phyloP scores from a whole-genome alignment of 2,888 invertebrate genomes.

The Hirtodrosophila confusa region DNA sequence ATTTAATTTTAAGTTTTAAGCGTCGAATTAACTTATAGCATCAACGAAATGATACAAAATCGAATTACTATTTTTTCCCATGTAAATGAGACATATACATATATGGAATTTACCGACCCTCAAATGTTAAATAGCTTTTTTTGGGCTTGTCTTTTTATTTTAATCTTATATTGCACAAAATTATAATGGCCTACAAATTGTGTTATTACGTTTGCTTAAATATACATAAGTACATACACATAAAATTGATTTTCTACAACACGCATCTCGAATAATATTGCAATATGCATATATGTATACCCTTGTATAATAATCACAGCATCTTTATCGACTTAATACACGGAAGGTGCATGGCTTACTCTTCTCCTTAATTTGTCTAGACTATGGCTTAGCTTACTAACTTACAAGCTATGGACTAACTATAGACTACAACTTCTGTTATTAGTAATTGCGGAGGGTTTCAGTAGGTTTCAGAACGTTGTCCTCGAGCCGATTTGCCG shows the following conservation, averaged over 20 bases:
- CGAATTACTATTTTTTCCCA: no score
- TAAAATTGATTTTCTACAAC: conserved; percentile 54
- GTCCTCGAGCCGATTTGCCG: conserved; percentile 67
- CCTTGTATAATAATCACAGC: conserved; percentile 78
- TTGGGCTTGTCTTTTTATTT: conserved; percentile 21
- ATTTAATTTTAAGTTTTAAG: no score
- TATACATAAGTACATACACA: conserved; percentile 67
- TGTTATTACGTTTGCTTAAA: conserved; percentile 47
- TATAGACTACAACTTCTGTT: conserved; percentile 38
- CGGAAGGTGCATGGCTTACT: conserved; percentile 39
- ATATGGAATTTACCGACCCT: no score
- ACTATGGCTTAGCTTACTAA: conserved; percentile 60
- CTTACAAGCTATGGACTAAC: conserved; percentile 48
- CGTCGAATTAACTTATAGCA: no score
- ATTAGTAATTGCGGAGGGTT: conserved; percentile 35
- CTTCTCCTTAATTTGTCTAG: conserved; percentile 53
- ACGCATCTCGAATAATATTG: conserved; percentile 46
- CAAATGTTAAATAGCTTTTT: no score
- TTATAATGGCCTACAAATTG: conserved; percentile 35
- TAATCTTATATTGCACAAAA: conserved; percentile 56
- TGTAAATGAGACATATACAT: no score
- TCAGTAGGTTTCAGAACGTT: conserved; percentile 56
- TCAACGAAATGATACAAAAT: no score
- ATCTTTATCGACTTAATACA: conserved; percentile 76
- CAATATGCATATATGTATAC: conserved; percentile 28